These are phyloP conservation scores for Campoletis sonorensis DNA, from an alignment of 1,140 invertebrate species.

Conservation along the genomic window DNA sequence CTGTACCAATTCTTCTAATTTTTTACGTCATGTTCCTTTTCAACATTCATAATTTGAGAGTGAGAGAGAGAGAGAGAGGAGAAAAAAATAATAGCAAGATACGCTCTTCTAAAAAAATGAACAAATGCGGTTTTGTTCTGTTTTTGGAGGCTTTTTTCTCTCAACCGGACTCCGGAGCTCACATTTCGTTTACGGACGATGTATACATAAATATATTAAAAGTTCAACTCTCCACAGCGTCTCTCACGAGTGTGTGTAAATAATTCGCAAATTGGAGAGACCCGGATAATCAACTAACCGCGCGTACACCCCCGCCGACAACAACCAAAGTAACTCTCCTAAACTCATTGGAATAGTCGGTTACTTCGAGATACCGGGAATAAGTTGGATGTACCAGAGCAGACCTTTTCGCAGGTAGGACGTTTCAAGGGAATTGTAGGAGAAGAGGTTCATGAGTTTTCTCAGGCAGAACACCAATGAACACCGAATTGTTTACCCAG, in stretches of 20 bases:
- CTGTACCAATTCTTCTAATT: not conserved
- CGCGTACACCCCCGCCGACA: constrained; percentile 44
- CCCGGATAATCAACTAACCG: constrained; percentile 66
- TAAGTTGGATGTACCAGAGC: not conserved
- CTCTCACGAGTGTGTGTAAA: constrained; percentile 63
- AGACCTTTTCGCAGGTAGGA: constrained; percentile 3
- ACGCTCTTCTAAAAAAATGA: not conserved
- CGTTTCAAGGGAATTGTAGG: not conserved
- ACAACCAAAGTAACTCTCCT: constrained; percentile 61
- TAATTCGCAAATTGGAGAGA: constrained; percentile 66
- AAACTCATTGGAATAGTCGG: constrained; percentile 72
- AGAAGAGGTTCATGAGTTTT: constrained; percentile 1
- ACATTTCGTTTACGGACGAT: not conserved
- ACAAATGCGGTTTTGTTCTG: not conserved
- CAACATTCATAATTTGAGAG: not conserved
- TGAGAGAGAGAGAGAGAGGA: not conserved
- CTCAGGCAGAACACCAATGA: constrained; percentile 28
- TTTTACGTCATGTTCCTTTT: not conserved
- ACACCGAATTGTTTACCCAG: constrained; percentile 40
- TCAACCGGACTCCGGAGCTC: not conserved
- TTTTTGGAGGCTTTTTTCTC: not conserved
- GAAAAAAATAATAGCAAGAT: not conserved
- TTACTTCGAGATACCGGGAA: constrained; percentile 57
- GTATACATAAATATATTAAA: constrained; percentile 22
- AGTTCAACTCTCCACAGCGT: constrained; percentile 50